phyloP scores from a whole-genome alignment of 2,797 vertebrate genomes.

The Aplochiton taeniatus region DNA sequence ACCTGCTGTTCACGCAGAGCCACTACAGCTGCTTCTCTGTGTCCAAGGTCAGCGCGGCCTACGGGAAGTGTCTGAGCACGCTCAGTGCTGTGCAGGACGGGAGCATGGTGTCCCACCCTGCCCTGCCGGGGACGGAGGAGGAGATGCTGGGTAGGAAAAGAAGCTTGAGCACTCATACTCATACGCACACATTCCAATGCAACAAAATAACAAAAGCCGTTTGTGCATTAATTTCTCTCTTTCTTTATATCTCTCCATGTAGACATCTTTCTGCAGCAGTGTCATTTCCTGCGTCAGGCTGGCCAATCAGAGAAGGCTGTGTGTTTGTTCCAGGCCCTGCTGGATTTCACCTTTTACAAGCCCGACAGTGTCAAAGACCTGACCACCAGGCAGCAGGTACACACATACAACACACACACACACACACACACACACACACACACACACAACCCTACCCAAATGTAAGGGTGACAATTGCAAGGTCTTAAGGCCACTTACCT shows the following conservation, averaged over 20 bases:
- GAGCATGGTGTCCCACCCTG: conserved; percentile 89
- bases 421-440: no score
- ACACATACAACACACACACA: not conserved
- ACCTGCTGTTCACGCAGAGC: conserved; percentile 91
- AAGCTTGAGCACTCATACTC: no score
- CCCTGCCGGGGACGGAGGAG: conserved; percentile 83
- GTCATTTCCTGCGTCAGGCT: conserved; percentile 88
- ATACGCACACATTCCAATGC: no score
- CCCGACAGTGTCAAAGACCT: conserved; percentile 82
- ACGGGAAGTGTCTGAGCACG: conserved; percentile 91
- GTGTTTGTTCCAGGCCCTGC: conserved; percentile 87
- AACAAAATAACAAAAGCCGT: no score
- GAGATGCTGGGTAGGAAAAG: conserved; percentile 84
- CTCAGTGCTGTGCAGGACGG: conserved; percentile 89
- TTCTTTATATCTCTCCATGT: conserved; percentile 16
- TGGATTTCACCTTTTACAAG: conserved; percentile 90
- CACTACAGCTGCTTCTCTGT: conserved; percentile 92
- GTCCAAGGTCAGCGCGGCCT: conserved; percentile 84
- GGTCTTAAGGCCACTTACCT: no score
- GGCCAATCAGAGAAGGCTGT: conserved; percentile 88
- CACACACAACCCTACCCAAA: no score
- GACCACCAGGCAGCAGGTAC: conserved; percentile 72
- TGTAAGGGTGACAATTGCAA: no score
- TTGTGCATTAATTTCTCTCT: not conserved
- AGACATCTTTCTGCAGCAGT: conserved; percentile 88